These are phyloP conservation scores for Aspidiotus rigidus DNA, from an alignment of 2,888 invertebrate species.

Conservation along the genomic window DNA sequence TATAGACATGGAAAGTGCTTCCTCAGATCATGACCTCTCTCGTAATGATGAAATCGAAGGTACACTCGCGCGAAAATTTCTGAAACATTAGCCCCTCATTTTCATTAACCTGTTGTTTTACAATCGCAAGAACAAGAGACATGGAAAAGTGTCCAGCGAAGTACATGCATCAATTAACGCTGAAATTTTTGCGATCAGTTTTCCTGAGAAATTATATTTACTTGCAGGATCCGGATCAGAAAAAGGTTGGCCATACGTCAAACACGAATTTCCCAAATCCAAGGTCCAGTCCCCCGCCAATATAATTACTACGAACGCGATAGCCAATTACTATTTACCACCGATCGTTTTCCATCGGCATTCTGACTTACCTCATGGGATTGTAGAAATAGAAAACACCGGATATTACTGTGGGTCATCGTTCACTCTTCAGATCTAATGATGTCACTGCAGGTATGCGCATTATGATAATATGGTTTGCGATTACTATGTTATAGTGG, in stretches of 20 bases:
- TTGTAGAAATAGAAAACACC: constrained; percentile 21
- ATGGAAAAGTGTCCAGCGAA: too few relatives aligned
- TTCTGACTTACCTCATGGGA: constrained; percentile 11
- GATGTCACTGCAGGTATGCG: background rate
- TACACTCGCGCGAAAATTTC: too few relatives aligned
- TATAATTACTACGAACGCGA: constrained; percentile 53
- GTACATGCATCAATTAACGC: too few relatives aligned
- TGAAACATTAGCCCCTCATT: too few relatives aligned
- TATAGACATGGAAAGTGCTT: too few relatives aligned
- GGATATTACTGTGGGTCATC: constrained; percentile 26
- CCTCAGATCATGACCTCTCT: too few relatives aligned
- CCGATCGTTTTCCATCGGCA: constrained; percentile 16
- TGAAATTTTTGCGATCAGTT: too few relatives aligned
- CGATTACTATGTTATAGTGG: constrained; percentile 8
- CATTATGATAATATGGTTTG: background rate
- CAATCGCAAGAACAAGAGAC: too few relatives aligned
- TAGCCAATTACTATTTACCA: constrained; percentile 44
- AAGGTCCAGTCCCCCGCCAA: constrained; percentile 49
- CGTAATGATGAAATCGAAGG: too few relatives aligned
- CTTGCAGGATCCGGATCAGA: background rate
- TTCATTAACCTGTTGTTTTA: too few relatives aligned
- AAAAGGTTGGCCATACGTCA: constrained; percentile 13
- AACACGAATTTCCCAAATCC: constrained; percentile 9
- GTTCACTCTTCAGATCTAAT: background rate
- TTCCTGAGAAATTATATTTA: too few relatives aligned